Percentiles rank a stretch among this genome's conserved stretches.
Evolutionary conservation across 2,797 vertebrate species (phyloP).

Genomic region (Alcedo atthis): DNA sequence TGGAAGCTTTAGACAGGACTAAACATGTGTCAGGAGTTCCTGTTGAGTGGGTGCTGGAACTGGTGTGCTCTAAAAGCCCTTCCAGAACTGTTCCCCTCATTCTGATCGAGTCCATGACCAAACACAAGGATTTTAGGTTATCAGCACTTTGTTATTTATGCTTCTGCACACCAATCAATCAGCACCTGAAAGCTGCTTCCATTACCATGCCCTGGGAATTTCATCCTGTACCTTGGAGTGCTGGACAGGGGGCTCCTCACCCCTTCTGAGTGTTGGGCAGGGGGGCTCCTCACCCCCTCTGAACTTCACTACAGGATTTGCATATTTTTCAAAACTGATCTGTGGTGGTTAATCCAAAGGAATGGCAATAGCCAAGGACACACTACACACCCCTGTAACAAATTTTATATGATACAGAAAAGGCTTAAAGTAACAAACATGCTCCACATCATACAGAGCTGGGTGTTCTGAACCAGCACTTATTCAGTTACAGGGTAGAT

Average conservation of each 20-base stretch:
- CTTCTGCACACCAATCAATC: background rate
- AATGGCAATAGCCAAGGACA: background rate
- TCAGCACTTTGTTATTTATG: background rate
- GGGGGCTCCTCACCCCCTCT: background rate
- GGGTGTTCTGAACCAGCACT: background rate
- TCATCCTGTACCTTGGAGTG: fast-evolving
- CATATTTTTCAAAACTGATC: background rate
- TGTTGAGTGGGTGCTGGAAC: background rate
- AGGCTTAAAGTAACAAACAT: background rate
- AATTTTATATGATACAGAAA: background rate
- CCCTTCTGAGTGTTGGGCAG: background rate
- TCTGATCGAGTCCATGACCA: background rate
- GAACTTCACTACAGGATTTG: background rate
- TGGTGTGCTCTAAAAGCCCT: background rate
- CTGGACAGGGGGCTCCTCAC: background rate
- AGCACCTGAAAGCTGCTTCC: background rate
- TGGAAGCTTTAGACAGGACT: background rate
- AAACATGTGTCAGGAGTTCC: background rate
- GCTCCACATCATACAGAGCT: background rate
- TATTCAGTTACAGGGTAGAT: fast-evolving
- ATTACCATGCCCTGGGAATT: too few species aligned
- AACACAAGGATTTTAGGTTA: background rate
- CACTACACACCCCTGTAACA: background rate
- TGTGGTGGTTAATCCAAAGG: background rate
- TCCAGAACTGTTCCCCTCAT: background rate